phyloP scores from a whole-genome alignment of 2,888 invertebrate species.

The Lasioglossum figueresi region DNA sequence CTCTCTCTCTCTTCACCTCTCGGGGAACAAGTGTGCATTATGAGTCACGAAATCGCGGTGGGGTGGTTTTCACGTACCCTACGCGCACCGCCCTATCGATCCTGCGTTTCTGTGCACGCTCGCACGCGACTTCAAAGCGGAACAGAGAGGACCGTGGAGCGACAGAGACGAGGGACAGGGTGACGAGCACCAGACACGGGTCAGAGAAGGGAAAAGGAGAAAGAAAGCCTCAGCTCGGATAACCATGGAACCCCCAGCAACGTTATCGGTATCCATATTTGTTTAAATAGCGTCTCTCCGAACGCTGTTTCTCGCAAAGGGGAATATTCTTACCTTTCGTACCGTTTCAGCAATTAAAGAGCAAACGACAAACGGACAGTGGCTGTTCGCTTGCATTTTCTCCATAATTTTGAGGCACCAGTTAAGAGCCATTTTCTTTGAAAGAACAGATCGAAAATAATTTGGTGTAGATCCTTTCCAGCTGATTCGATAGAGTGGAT shows the following conservation, averaged over 20 bases:
- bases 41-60: conserved; percentile 79
- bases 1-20: neutral
- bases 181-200: conserved; percentile 27
- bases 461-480: no score
- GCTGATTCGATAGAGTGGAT: no score
- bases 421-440: no score
- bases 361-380: no score
- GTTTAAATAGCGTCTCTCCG: neutral
- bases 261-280: neutral
- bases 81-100: conserved; percentile 75
- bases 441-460: neutral
- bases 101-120: conserved; percentile 66
- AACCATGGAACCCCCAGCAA: neutral
- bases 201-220: conserved; percentile 7
- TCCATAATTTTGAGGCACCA: no score
- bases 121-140: conserved; percentile 55
- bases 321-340: neutral
- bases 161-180: conserved; percentile 20
- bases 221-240: neutral
- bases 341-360: neutral
- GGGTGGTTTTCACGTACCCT: conserved; percentile 69
- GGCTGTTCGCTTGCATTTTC: no score
- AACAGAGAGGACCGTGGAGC: conserved; percentile 18
- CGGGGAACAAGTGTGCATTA: conserved; percentile 74
- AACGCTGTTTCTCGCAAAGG: neutral